A percentile compares a stretch with the other conserved stretches of the same genome.
Evolutionary conservation across 2,888 invertebrate genomes (phyloP).

Genomic region (Papilio gigon): DNA sequence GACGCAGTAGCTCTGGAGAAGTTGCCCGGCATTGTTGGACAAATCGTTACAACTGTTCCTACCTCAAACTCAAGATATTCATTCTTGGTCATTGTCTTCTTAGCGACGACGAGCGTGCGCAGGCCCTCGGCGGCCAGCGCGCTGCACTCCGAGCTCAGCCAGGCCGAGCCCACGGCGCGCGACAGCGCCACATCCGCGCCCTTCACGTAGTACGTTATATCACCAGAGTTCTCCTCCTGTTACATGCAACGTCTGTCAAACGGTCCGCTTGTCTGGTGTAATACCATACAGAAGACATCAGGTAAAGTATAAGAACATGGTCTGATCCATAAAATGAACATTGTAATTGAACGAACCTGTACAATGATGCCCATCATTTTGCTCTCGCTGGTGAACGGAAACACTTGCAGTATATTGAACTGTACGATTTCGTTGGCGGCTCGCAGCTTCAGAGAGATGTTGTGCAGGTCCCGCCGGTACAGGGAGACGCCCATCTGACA

Average conservation of each 20-base stretch:
- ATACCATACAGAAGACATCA: too few species aligned
- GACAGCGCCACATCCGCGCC: conserved; percentile 98
- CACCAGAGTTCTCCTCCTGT: conserved; percentile 89
- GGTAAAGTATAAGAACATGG: too few species aligned
- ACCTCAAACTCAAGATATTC: conserved; percentile 88
- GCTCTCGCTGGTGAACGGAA: conserved; percentile 95
- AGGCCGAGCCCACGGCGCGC: conserved; percentile 94
- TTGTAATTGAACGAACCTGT: conserved; percentile 69
- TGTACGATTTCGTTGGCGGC: conserved; percentile 84
- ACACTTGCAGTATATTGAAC: conserved; percentile 88
- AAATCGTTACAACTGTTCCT: conserved; percentile 48
- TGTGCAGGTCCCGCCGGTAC: conserved; percentile 83
- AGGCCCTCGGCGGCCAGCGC: conserved; percentile 95
- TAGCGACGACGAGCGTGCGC: conserved; percentile 92
- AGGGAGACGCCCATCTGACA: conserved; percentile 83
- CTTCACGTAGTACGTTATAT: conserved; percentile 97
- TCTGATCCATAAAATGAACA: conserved; percentile 17
- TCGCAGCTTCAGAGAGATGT: conserved; percentile 85
- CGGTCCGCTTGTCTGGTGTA: too few species aligned
- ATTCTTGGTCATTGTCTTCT: conserved; percentile 84
- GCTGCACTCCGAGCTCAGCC: conserved; percentile 96
- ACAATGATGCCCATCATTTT: conserved; percentile 97
- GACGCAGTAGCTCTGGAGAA: too few species aligned
- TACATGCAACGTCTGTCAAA: too few species aligned
- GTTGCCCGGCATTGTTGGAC: background rate